Base-by-base conservation (phyloP, 2,113 vertebrate genomes). In the Xyrauchen texanus region DNA sequence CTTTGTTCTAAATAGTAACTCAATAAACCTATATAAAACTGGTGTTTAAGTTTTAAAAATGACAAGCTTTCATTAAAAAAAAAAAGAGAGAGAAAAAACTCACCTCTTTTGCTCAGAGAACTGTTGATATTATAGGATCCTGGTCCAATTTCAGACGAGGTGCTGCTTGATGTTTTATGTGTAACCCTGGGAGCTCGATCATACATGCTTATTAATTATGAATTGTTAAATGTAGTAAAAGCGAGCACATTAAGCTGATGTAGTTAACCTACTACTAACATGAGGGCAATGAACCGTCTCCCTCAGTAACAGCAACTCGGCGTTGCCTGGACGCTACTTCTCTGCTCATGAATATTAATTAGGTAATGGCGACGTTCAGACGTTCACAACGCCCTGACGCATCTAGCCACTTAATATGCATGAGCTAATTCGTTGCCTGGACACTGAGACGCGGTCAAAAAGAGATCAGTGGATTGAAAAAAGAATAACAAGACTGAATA, bases 161-260 rank as follows among this genome's bases (percentile, higher is more conserved):
- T 87, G n/a, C 63, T 69, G 68, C 83, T 77, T 8, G 52, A 13
- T 8, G 85, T 11, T 45, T 78, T 0, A 57, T 65, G 77, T 8
- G 88, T 91, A 21, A 87, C 77, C 83, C 92, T 86, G 4, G 87
- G 86, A 60, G 89, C 86, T 52, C 89, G 85, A 10, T 71, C 85
- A 44, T 90, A 92, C 92, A 92, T 93, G 4, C 82, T 53, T 70
- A 70, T 79, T 52, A 62, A 46, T 49, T 13, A 16, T 47, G 9
- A 21, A 5, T 15, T 15, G 0, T 3, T 13, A 58, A 12, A 55
- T 55, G 11, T 1, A 55, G 11, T 4, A 55, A 55, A 13, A 55
- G 13, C 5, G 12, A 12, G 51, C 21, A 34, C 21, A 34, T 34
- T 49, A 49, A 49, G 5, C 10, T 58, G 13, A 6, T 58, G 55